Conservation (phyloP, 1,140 invertebrate genomes). For the Drosophila bocqueti region DNA sequence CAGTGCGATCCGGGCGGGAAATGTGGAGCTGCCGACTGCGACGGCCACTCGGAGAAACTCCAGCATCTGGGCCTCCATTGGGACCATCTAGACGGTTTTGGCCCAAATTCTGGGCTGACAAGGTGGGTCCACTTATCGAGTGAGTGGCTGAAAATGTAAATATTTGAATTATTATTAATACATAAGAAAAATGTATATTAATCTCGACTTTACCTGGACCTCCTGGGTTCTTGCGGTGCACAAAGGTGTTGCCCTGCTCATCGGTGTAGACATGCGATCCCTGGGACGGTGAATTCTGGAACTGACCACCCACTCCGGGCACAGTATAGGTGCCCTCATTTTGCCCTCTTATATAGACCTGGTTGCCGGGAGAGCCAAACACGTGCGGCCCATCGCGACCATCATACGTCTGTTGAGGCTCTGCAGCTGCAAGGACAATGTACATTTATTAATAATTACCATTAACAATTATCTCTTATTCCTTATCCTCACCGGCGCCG, state of each 20-base stretch:
- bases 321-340: slow-evolving; percentile 48
- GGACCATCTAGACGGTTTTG: background rate
- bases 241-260: slow-evolving; percentile 52
- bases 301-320: slow-evolving; percentile 53
- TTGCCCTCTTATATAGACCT: slow-evolving; percentile 61
- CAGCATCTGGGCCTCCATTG: background rate
- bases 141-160: slow-evolving; percentile 24
- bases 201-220: slow-evolving; percentile 14
- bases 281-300: slow-evolving; percentile 26
- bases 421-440: slow-evolving; percentile 20
- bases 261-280: slow-evolving; percentile 56
- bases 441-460: background rate
- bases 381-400: slow-evolving; percentile 56
- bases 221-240: slow-evolving; percentile 31
- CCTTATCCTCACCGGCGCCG: slow-evolving; percentile 15
- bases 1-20: slow-evolving; percentile 22
- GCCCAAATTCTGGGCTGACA: slow-evolving; percentile 30
- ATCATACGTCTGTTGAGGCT: slow-evolving; percentile 53
- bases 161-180: background rate
- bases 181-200: too few species aligned
- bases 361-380: slow-evolving; percentile 50
- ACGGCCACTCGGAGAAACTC: background rate
- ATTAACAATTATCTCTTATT: background rate
- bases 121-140: slow-evolving; percentile 36
- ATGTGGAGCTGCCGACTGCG: slow-evolving; percentile 24